These are phyloP conservation scores for Resseliella maxima DNA, from an alignment of 2,888 invertebrate genomes.

Conservation along the genomic window DNA sequence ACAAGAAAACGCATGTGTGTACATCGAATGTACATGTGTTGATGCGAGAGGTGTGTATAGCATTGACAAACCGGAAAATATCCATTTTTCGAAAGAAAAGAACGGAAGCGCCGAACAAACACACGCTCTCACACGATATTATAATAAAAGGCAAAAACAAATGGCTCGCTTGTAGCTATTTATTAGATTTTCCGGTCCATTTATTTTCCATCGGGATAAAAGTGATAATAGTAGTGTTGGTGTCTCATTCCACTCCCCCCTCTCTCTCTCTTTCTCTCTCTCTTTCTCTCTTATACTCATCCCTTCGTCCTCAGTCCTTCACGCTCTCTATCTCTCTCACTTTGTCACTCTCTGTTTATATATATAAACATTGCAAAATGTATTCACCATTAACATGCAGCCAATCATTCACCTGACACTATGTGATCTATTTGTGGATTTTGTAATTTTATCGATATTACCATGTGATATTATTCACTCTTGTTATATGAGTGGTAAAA, in stretches of 20 bases:
- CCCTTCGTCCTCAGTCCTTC: too few relatives aligned
- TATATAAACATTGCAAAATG: background rate
- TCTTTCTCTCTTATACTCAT: too few relatives aligned
- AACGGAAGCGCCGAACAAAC: background rate
- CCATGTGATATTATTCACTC: constrained; percentile 36
- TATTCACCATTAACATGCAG: background rate
- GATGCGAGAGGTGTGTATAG: background rate
- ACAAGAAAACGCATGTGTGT: background rate
- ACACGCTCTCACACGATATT: background rate
- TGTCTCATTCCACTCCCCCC: too few relatives aligned
- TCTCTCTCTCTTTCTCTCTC: too few relatives aligned
- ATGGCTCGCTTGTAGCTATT: constrained; percentile 28
- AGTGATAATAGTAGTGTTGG: constrained; percentile 11
- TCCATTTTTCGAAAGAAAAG: background rate
- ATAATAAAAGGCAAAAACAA: constrained; percentile 32
- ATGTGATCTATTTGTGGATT: constrained; percentile 34
- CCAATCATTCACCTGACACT: background rate
- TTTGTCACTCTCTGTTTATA: background rate
- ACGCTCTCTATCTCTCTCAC: too few relatives aligned
- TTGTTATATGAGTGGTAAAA: background rate
- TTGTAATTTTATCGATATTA: constrained; percentile 15
- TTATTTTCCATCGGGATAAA: constrained; percentile 36
- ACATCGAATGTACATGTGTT: background rate
- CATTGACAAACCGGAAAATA: background rate
- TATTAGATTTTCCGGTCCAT: constrained; percentile 45